Evolutionary conservation across 2,888 invertebrate genomes (phyloP).

Genomic region (Drosophila borborema): DNA sequence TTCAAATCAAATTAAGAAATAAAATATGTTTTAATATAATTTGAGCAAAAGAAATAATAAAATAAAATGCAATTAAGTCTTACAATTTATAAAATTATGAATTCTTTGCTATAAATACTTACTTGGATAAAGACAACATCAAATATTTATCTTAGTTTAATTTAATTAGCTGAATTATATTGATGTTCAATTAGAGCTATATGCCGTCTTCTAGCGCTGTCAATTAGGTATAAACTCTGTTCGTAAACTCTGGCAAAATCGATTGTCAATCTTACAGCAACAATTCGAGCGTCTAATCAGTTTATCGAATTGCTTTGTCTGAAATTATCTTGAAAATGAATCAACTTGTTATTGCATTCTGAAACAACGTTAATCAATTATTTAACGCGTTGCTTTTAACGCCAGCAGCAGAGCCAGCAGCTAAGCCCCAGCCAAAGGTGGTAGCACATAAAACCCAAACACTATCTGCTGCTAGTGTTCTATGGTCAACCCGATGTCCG

Average conservation of each 20-base stretch:
- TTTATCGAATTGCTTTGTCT: constrained; percentile 19
- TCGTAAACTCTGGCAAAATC: constrained; percentile 5
- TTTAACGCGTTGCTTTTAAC: constrained; percentile 57
- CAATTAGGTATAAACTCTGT: constrained; percentile 1
- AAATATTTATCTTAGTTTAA: neutral
- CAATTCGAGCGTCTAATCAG: constrained; percentile 19
- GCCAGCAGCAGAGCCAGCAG: constrained; percentile 7
- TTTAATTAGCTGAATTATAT: no score
- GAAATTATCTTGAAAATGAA: constrained; percentile 56
- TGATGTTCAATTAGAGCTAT: neutral
- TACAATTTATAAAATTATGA: no score
- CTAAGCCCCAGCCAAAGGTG: neutral
- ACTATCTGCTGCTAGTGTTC: neutral
- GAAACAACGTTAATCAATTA: constrained; percentile 57
- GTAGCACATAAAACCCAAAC: constrained; percentile 1
- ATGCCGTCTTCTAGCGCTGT: neutral
- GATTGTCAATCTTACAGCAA: neutral
- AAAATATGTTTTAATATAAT: no score
- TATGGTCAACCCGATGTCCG: constrained; percentile 50
- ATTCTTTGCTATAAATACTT: no score
- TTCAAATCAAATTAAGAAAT: no score
- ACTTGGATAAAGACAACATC: no score
- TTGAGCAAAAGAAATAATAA: no score
- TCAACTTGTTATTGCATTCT: constrained; percentile 68
- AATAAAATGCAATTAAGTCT: no score